phyloP scores from a whole-genome alignment of 2,113 vertebrate species.

The Mobula hypostoma region DNA sequence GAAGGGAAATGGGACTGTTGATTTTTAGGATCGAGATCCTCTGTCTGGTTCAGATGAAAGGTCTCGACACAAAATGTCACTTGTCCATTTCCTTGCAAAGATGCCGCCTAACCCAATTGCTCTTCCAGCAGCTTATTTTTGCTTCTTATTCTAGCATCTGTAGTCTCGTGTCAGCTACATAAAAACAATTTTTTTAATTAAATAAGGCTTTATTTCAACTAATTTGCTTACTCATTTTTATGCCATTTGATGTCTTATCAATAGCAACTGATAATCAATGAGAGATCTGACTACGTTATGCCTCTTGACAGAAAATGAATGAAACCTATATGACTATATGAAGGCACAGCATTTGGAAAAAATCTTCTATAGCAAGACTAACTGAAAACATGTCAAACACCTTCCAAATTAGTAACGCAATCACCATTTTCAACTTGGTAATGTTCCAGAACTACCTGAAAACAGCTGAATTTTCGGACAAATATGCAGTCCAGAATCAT shows the following conservation, averaged over 20 bases:
- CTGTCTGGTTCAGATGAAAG: too few relatives aligned
- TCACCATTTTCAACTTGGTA: background rate
- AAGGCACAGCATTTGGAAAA: background rate
- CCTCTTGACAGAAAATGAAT: background rate
- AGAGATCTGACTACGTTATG: background rate
- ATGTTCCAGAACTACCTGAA: background rate
- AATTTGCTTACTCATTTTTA: background rate
- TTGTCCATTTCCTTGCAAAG: too few relatives aligned
- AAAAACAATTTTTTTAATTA: background rate
- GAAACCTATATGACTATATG: background rate
- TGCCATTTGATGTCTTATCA: background rate
- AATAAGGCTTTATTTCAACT: background rate
- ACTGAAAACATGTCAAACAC: background rate
- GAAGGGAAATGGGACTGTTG: too few relatives aligned
- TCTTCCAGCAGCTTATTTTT: too few relatives aligned
- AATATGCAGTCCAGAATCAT: background rate
- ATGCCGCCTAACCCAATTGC: too few relatives aligned
- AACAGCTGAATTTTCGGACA: background rate
- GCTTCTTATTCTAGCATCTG: too few relatives aligned
- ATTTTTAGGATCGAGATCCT: too few relatives aligned
- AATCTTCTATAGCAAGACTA: background rate
- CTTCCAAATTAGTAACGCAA: background rate
- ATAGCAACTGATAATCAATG: background rate
- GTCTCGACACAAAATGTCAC: too few relatives aligned
- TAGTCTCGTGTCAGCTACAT: background rate